These are phyloP conservation scores for Stigmatopora argus DNA, from an alignment of 2,113 vertebrate species.

Conservation along the genomic window DNA sequence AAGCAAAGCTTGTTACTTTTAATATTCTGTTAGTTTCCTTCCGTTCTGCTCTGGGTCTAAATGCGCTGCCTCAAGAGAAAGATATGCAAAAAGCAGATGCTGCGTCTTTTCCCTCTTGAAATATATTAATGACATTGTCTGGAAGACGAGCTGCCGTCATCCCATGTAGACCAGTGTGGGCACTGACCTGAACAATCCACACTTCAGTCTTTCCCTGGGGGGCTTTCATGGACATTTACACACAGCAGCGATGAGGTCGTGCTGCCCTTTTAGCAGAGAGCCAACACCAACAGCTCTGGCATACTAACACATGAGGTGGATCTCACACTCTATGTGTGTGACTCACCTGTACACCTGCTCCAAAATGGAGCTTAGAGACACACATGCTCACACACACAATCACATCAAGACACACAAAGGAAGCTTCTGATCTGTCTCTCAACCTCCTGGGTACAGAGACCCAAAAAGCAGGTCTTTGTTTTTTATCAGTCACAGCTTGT, in stretches of 20 bases:
- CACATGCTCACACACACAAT: conserved; percentile 8
- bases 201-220: conserved; percentile 45
- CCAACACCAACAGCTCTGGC: conserved; percentile 31
- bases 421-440: conserved; percentile 27
- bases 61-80: conserved; percentile 29
- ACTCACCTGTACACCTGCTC: conserved; percentile 32
- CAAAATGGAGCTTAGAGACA: conserved; percentile 19
- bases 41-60: conserved; percentile 14
- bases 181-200: conserved; percentile 56
- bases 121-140: conserved; percentile 53
- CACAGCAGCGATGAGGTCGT: conserved; percentile 47
- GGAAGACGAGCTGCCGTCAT: conserved; percentile 26
- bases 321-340: conserved; percentile 8
- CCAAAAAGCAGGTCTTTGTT: conserved; percentile 21
- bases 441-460: conserved; percentile 18
- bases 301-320: conserved; percentile 9
- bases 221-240: conserved; percentile 58
- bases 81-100: conserved; percentile 27
- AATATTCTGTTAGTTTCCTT: conserved; percentile 34
- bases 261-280: conserved; percentile 52
- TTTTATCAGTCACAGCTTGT: conserved; percentile 15
- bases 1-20: conserved; percentile 13
- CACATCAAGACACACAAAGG: conserved; percentile 9
- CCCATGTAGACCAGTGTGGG: conserved; percentile 30
- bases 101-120: conserved; percentile 39